These are phyloP conservation scores for Drosophila virilis DNA, from an alignment of 1,140 invertebrate species.

Conservation along the genomic window DNA sequence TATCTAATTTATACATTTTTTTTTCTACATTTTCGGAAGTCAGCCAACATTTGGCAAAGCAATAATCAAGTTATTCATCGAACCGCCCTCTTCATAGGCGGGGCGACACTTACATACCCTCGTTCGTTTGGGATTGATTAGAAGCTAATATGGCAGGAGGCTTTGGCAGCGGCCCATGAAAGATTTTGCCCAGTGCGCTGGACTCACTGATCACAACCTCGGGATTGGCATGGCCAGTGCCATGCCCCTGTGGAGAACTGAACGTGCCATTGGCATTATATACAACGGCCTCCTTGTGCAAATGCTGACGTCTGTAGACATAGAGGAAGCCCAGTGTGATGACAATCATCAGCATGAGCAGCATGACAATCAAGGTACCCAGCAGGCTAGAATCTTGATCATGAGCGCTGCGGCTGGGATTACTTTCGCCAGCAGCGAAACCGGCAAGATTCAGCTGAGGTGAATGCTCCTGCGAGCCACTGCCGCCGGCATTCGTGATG, in stretches of 20 bases:
- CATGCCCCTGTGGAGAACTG: constrained; percentile 9
- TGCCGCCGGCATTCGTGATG: constrained; percentile 62
- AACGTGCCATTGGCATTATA: constrained; percentile 65
- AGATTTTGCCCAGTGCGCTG: constrained; percentile 57
- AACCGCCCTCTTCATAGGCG: constrained; percentile 28
- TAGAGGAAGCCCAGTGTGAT: constrained; percentile 68
- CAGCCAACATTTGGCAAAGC: too few relatives aligned
- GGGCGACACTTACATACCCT: constrained; percentile 83
- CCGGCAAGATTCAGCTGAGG: constrained; percentile 62
- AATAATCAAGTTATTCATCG: constrained; percentile 15
- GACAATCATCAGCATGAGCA: constrained; percentile 65
- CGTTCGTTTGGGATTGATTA: constrained; percentile 56
- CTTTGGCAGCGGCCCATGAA: constrained; percentile 73
- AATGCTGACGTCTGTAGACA: constrained; percentile 74
- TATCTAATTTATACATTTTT: too few relatives aligned
- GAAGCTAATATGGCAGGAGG: constrained; percentile 42
- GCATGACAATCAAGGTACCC: constrained; percentile 65
- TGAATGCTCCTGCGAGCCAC: constrained; percentile 45
- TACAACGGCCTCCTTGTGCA: constrained; percentile 57
- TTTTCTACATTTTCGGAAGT: too few relatives aligned
- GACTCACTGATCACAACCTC: constrained; percentile 65
- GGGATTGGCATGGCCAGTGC: constrained; percentile 18
- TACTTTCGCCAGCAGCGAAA: constrained; percentile 51
- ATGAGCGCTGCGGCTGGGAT: constrained; percentile 36
- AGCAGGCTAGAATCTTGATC: constrained; percentile 68